Percentiles rank a stretch among this genome's conserved stretches.
These are phyloP conservation scores for Onychorhynchus coronatus DNA, from an alignment of 2,113 vertebrate species.

Conservation along the genomic window DNA sequence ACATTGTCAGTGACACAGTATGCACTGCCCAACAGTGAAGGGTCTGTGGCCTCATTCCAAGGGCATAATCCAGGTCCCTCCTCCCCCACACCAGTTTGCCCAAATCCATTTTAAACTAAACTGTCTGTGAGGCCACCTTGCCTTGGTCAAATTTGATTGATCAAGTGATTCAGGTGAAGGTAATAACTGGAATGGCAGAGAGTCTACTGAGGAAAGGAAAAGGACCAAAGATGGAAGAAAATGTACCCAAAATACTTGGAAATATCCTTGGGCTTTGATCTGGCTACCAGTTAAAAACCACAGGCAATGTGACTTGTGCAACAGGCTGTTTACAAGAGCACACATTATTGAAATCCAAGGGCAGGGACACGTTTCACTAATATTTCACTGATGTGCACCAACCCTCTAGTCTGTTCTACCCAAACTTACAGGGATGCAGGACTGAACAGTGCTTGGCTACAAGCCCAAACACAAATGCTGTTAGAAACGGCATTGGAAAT, in stretches of 20 bases:
- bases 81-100: not conserved
- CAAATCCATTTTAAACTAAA: not conserved
- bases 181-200: not conserved
- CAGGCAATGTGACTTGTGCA: not conserved
- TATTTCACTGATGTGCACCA: not conserved
- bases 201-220: not conserved
- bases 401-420: not conserved
- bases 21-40: not conserved
- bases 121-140: not conserved
- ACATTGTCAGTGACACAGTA: accelerated
- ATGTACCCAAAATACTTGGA: not conserved
- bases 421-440: not conserved
- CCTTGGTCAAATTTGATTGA: not conserved
- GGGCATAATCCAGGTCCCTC: not conserved
- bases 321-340: not conserved
- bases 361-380: not conserved
- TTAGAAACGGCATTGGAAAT: not conserved
- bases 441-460: not conserved
- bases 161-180: not conserved
- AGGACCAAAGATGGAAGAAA: not conserved
- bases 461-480: not conserved
- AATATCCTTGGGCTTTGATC: not conserved
- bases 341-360: not conserved
- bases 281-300: not conserved
- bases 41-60: not conserved